A percentile compares a stretch with the other conserved stretches of the same genome.
phyloP scores from a whole-genome alignment of 1,140 invertebrate genomes.

The Penaeus japonicus region DNA sequence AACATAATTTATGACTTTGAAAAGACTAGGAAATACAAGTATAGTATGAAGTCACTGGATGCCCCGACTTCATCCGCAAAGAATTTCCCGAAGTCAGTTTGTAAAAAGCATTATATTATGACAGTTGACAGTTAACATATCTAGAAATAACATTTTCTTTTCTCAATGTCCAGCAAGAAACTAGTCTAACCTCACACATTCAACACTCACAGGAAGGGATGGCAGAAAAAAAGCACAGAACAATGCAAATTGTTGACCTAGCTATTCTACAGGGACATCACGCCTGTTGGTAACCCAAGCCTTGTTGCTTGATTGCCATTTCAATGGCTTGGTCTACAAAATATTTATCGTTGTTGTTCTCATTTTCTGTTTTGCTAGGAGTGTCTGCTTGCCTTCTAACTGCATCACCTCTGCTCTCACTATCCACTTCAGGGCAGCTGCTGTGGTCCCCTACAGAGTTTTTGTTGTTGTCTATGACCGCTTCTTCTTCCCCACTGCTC shows the following conservation, averaged over 20 bases:
- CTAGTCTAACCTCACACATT: constrained; percentile 36
- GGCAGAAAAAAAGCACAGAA: constrained; percentile 21
- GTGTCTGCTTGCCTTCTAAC: constrained; percentile 1
- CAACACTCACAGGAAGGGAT: constrained; percentile 46
- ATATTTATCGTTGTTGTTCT: constrained; percentile 52
- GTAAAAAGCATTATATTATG: constrained; percentile 30
- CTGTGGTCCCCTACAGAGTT: constrained; percentile 19
- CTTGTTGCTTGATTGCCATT: constrained; percentile 54
- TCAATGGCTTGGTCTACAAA: constrained; percentile 52
- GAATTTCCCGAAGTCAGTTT: constrained; percentile 36
- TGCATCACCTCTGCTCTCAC: constrained; percentile 4
- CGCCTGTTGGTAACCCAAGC: constrained; percentile 52
- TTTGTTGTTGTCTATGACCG: background rate
- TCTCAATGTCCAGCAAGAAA: constrained; percentile 39
- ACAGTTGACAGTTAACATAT: constrained; percentile 15
- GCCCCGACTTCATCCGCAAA: constrained; percentile 25
- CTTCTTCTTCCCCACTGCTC: constrained; percentile 2
- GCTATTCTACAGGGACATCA: constrained; percentile 35
- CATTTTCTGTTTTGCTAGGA: constrained; percentile 41
- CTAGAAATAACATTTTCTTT: constrained; percentile 19
- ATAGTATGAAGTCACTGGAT: constrained; percentile 23
- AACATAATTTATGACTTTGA: constrained; percentile 43
- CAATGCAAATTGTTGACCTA: constrained; percentile 14
- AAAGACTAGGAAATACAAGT: constrained; percentile 50
- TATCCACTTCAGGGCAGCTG: background rate